Evolutionary conservation across 2,888 invertebrate genomes (phyloP).

Genomic region (Drosophila merina): DNA sequence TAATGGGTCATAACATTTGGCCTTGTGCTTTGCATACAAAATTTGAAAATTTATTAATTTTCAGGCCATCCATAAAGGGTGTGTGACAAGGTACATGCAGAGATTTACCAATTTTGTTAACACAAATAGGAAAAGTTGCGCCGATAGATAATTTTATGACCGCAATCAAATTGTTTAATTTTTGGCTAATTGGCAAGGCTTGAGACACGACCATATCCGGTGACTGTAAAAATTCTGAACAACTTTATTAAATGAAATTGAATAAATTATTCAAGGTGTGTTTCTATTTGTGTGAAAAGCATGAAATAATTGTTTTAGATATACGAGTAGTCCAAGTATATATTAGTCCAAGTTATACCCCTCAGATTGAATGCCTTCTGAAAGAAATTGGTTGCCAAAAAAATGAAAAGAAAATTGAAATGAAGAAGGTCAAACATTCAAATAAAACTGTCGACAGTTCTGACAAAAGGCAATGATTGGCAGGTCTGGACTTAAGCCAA

Average conservation of each 20-base stretch:
- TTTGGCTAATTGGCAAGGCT: constrained; percentile 61
- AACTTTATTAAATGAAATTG: neutral
- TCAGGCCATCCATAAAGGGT: constrained; percentile 6
- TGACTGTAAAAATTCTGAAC: constrained; percentile 48
- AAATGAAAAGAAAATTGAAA: neutral
- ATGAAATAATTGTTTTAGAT: neutral
- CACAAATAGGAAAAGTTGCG: constrained; percentile 24
- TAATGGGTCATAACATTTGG: constrained; percentile 67
- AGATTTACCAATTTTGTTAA: constrained; percentile 14
- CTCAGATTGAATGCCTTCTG: neutral
- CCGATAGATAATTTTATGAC: constrained; percentile 50
- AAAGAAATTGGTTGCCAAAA: neutral
- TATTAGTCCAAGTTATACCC: neutral
- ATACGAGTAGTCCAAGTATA: neutral
- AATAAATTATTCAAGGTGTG: neutral
- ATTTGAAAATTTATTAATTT: constrained; percentile 37
- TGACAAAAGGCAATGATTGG: constrained; percentile 43
- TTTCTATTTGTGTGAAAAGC: too few species aligned
- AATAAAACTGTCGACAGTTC: constrained; percentile 45
- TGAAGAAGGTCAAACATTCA: constrained; percentile 34
- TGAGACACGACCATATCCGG: constrained; percentile 56
- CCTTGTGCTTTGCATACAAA: constrained; percentile 58
- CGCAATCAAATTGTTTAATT: constrained; percentile 58
- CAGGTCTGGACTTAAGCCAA: constrained; percentile 27
- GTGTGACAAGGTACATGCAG: constrained; percentile 20